A percentile compares a stretch with the other conserved stretches of the same genome.
Evolutionary conservation across 2,113 vertebrate genomes (phyloP).

Genomic region (Colaptes auratus): DNA sequence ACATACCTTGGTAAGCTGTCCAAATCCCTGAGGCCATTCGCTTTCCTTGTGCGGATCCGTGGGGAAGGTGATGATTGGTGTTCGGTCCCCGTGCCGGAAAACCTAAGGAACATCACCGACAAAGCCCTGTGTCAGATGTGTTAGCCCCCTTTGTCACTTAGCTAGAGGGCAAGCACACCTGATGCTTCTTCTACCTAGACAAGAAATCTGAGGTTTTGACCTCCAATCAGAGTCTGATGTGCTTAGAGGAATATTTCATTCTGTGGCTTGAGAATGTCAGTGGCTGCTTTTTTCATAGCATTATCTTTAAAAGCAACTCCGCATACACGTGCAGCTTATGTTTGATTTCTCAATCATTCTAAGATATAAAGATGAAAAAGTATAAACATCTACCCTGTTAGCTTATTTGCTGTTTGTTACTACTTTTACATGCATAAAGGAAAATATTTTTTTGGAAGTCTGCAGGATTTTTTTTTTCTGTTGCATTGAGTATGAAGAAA

Average conservation of each 20-base stretch:
- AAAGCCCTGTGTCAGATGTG: neutral
- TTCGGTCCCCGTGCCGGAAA: conserved; percentile 88
- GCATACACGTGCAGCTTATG: neutral
- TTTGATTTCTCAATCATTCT: neutral
- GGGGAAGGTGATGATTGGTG: conserved; percentile 84
- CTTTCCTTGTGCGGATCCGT: conserved; percentile 82
- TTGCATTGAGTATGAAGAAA: neutral
- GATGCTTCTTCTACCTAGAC: neutral
- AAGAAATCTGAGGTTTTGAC: no score
- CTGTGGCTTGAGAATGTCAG: no score
- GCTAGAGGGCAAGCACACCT: neutral
- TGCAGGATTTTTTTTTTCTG: neutral
- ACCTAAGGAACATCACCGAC: conserved; percentile 70
- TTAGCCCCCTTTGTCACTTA: neutral
- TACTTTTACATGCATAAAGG: neutral
- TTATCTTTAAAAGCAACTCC: neutral
- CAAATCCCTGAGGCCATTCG: conserved; percentile 88
- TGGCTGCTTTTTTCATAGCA: neutral
- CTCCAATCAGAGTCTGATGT: no score
- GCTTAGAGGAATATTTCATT: no score
- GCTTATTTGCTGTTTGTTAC: neutral
- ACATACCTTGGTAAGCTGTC: conserved; percentile 87
- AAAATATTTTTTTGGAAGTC: neutral
- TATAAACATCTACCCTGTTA: neutral
- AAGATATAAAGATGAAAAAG: neutral